Percentiles rank a stretch among this genome's conserved stretches.
Conservation (phyloP, 1,140 invertebrate genomes). For the Drusus annulatus region DNA sequence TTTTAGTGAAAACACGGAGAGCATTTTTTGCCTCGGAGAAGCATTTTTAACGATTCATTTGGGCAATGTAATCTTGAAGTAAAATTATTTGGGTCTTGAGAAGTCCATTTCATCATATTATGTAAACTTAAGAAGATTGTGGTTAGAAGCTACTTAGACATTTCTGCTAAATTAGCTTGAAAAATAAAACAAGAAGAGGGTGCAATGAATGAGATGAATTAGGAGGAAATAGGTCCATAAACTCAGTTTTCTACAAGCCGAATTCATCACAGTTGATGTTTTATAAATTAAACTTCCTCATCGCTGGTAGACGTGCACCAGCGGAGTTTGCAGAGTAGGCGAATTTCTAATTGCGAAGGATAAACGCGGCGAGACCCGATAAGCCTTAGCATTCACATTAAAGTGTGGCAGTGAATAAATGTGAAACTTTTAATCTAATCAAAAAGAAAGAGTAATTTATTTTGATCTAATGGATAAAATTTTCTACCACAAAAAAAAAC, state of each 20-base stretch:
- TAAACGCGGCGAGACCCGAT: conserved; percentile 23
- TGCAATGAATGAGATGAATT: conserved; percentile 50
- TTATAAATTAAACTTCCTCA: conserved; percentile 34
- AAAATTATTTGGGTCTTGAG: no score
- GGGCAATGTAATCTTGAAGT: no score
- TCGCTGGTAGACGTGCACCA: not conserved
- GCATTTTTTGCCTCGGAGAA: no score
- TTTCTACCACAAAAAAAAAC: conserved; percentile 22
- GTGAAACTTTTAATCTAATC: conserved; percentile 54
- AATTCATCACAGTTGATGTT: conserved; percentile 49
- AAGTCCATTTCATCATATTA: no score
- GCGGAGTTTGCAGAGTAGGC: conserved; percentile 24
- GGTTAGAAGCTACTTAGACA: not conserved
- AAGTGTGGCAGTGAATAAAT: conserved; percentile 52
- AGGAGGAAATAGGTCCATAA: conserved; percentile 47
- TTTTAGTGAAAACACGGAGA: no score
- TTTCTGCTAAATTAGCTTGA: conserved; percentile 3
- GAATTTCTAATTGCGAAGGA: conserved; percentile 40
- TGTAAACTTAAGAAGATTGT: not conserved
- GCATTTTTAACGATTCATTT: no score
- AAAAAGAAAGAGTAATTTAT: conserved; percentile 29
- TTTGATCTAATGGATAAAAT: conserved; percentile 35
- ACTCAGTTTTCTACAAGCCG: conserved; percentile 25
- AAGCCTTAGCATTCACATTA: conserved; percentile 50
- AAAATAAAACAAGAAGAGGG: conserved; percentile 7